Conservation (phyloP, 2,113 vertebrate genomes). For the Hassar affinis region DNA sequence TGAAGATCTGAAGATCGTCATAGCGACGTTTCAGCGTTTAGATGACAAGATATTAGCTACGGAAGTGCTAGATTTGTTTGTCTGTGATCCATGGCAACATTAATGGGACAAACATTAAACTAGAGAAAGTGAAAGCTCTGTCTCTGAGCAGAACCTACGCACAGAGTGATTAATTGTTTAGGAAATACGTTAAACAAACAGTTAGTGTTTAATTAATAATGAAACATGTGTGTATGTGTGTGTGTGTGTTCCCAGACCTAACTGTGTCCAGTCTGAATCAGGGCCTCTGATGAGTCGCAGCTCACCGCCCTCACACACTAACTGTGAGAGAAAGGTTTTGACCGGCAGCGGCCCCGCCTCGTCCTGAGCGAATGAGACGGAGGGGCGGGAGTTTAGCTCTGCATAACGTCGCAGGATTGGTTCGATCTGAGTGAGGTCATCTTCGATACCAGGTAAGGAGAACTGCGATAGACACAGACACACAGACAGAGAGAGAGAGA, state of each 20-base stretch:
- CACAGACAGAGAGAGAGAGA: background rate
- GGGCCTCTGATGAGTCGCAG: constrained; percentile 68
- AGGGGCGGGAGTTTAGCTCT: constrained; percentile 70
- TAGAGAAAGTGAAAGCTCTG: background rate
- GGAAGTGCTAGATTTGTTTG: too few relatives aligned
- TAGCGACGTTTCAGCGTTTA: too few relatives aligned
- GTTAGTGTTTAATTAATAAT: background rate
- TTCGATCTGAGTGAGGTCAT: constrained; percentile 77
- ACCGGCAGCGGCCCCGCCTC: constrained; percentile 68
- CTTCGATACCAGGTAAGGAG: constrained; percentile 71
- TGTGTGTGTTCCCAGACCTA: constrained; percentile 60
- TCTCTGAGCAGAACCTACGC: too few relatives aligned
- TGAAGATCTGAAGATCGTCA: too few relatives aligned
- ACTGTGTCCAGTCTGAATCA: constrained; percentile 69
- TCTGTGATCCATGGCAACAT: background rate
- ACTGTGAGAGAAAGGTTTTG: constrained; percentile 83
- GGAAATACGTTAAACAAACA: background rate
- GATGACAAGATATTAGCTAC: too few relatives aligned
- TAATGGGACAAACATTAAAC: background rate
- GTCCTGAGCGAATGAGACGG: constrained; percentile 79
- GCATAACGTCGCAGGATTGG: constrained; percentile 80
- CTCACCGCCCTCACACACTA: constrained; percentile 80
- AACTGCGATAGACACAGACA: constrained; percentile 1
- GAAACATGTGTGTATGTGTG: constrained; percentile 10
- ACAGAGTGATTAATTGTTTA: background rate